Conservation (phyloP, 2,113 vertebrate genomes). For the Pyrgilauda ruficollis region DNA sequence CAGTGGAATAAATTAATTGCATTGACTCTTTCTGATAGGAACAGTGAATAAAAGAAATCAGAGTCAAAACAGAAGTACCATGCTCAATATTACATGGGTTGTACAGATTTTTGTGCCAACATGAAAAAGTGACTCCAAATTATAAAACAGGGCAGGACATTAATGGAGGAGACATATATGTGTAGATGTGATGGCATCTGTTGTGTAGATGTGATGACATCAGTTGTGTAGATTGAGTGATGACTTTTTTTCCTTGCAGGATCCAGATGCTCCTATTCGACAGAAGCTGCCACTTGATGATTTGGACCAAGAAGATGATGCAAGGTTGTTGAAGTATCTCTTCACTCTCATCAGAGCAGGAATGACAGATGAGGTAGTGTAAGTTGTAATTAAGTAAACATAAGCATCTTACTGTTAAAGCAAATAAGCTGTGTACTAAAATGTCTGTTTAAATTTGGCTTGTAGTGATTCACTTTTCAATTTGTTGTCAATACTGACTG, state of each 20-base stretch:
- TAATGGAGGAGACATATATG: background rate
- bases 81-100: background rate
- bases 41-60: background rate
- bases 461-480: background rate
- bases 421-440: background rate
- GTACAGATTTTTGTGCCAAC: background rate
- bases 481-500: background rate
- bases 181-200: background rate
- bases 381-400: background rate
- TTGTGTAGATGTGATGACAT: background rate
- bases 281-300: constrained; percentile 94
- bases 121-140: background rate
- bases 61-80: background rate
- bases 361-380: constrained; percentile 91
- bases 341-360: constrained; percentile 93
- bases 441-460: background rate
- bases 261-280: constrained; percentile 93
- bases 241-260: constrained; percentile 66
- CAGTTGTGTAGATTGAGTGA: background rate
- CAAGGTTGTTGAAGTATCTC: constrained; percentile 88
- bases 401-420: background rate
- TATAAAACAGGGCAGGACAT: background rate
- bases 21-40: background rate
- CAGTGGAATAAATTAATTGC: background rate
- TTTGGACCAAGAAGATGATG: constrained; percentile 93